A percentile compares a stretch with the other conserved stretches of the same genome.
Evolutionary conservation across 2,113 vertebrate species (phyloP).

Genomic region (Stegostoma tigrinum): DNA sequence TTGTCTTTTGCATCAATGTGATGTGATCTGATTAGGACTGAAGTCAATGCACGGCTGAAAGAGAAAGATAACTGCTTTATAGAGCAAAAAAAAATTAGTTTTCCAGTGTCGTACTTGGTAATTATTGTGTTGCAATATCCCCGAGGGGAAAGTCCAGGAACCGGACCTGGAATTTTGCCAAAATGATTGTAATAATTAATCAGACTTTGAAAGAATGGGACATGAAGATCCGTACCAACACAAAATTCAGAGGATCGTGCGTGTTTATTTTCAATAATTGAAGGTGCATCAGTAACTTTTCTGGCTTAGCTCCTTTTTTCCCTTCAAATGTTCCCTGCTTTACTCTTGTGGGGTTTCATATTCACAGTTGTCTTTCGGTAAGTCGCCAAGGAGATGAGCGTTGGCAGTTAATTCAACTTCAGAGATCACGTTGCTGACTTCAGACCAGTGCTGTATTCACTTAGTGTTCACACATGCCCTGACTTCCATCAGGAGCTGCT

Average conservation of each 20-base stretch:
- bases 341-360: neutral
- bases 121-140: constrained; percentile 37
- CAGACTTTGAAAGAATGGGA: neutral
- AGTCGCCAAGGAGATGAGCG: no score
- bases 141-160: constrained; percentile 31
- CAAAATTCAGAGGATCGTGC: neutral
- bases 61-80: constrained; percentile 29
- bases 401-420: neutral
- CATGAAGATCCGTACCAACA: neutral
- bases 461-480: neutral
- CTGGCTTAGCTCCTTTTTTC: no score
- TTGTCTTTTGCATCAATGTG: constrained; percentile 30
- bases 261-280: neutral
- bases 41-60: neutral
- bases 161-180: constrained; percentile 23
- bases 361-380: neutral
- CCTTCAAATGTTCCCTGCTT: neutral
- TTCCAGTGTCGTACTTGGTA: constrained; percentile 6
- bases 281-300: neutral
- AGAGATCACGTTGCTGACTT: neutral
- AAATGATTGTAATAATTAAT: constrained; percentile 35
- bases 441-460: neutral
- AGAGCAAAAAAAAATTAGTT: constrained; percentile 12
- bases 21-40: constrained; percentile 23
- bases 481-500: neutral